Conservation (phyloP, 1,140 invertebrate species). For the Leucophenga varia region DNA sequence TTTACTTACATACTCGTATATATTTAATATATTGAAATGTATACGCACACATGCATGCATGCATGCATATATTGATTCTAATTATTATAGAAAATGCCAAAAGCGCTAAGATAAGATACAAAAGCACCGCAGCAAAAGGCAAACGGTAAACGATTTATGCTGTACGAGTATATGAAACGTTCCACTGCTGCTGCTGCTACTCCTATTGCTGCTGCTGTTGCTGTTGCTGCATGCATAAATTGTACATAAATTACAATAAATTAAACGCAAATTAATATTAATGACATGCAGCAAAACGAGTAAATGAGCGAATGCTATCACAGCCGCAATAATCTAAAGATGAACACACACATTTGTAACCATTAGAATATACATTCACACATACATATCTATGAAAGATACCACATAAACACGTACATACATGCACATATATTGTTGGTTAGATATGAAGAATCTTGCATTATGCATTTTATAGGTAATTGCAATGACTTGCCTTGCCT, state of each 20-base stretch:
- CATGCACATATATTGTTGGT: too few species aligned
- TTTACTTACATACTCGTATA: too few species aligned
- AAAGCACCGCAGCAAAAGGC: constrained; percentile 41
- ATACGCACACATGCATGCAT: constrained; percentile 22
- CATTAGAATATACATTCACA: constrained; percentile 7
- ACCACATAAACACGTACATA: background rate
- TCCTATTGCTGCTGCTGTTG: constrained; percentile 12
- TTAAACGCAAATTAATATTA: constrained; percentile 53
- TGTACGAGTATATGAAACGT: constrained; percentile 16
- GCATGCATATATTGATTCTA: background rate
- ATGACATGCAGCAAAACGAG: constrained; percentile 39
- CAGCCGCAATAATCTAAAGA: too few species aligned
- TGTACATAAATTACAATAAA: constrained; percentile 53
- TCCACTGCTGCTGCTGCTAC: constrained; percentile 21
- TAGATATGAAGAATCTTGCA: too few species aligned
- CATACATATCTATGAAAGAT: background rate
- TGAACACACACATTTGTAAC: constrained; percentile 13
- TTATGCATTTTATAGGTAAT: too few species aligned
- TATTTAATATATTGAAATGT: constrained; percentile 54
- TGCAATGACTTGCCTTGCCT: too few species aligned
- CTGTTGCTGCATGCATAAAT: background rate
- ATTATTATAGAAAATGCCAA: too few species aligned
- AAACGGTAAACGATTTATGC: constrained; percentile 13
- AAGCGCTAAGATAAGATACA: background rate
- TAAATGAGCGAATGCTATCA: too few species aligned